Base-by-base conservation (phyloP, 2,888 invertebrate species). In the Drosophila peninsularis region DNA sequence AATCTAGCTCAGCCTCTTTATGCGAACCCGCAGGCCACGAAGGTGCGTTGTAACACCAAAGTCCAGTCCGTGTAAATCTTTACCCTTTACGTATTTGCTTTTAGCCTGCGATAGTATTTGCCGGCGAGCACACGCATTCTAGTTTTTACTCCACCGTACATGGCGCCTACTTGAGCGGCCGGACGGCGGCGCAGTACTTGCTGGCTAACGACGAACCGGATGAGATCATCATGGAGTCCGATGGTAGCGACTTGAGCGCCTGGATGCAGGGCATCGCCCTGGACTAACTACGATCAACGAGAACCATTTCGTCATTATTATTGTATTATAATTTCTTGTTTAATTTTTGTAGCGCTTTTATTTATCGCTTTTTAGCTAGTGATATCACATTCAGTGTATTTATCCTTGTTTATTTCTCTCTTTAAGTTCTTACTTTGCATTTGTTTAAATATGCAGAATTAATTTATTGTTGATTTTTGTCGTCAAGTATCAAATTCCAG, bases 121-220 rank as follows among this genome's bases (percentile, higher is more conserved):
- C 98, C 85, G 98, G 98, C 68, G 98, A 98, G 93, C 98, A 98
- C 89, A 98, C 98, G 45, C 98, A 98, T 93, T 96, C 96, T 90
- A 96, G 95, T 91, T 98, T 97, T 92, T 98, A 98, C 93, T 98
- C 98, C 53, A 98, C 98, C 2, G 98, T 97, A 37, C 98, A 98
- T 91, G 98, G 98, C 52, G 98, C 98, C 39, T 97, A 97, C 90
- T 93, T 98, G 60, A 96, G 97, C 52, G 98, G 98, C 1, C 94
- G 96, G 82, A 95, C 95, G 19, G 96, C 96, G 39, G 97, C 97
- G 44, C 96, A 96, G 91, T 93, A 95, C 56, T 91, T 97, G 49
- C 91, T 96, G 54, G 93, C 94, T 14, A 92, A 94, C 19, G 95
- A 95, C 54, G 94, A 95, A 67, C 94, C 94, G 45, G 92, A 94